A percentile compares a stretch with the other conserved stretches of the same genome.
Conservation (phyloP, 2,797 vertebrate genomes). For the Tauraco hartlaubi region DNA sequence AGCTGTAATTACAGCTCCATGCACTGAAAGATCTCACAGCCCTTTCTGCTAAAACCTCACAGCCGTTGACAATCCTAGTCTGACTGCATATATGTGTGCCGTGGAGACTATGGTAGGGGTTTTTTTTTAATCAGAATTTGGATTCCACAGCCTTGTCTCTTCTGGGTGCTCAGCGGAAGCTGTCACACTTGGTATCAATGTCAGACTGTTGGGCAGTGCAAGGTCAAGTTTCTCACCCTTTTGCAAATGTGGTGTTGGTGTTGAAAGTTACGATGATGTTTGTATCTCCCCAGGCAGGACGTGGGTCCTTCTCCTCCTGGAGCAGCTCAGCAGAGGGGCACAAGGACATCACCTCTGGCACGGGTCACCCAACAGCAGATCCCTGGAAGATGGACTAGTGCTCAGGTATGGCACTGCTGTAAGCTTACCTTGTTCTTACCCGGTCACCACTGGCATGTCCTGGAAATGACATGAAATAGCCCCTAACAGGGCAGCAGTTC, state of each 20-base stretch:
- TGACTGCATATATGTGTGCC: accelerated
- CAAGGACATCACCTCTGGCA: neutral
- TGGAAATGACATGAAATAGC: neutral
- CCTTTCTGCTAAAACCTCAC: neutral
- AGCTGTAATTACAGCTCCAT: neutral
- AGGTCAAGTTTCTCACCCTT: neutral
- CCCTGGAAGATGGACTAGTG: neutral
- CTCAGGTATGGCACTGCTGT: neutral
- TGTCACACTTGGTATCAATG: accelerated
- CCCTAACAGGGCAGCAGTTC: neutral
- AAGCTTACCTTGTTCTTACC: neutral
- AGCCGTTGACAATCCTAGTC: neutral
- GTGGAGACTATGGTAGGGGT: neutral
- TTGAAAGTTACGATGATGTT: accelerated
- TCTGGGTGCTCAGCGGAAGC: neutral
- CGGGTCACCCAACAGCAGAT: accelerated
- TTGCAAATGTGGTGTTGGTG: neutral
- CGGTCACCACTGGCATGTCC: neutral
- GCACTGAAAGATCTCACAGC: neutral
- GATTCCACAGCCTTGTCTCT: neutral
- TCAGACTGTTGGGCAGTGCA: accelerated
- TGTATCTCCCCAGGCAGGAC: neutral
- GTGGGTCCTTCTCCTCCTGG: neutral
- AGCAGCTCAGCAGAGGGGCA: neutral
- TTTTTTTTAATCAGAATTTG: neutral